Evolutionary conservation across 2,113 vertebrate genomes (phyloP), one percentile per base, ranked within the genome.

Genomic region (Macrotis lagotis): DNA sequence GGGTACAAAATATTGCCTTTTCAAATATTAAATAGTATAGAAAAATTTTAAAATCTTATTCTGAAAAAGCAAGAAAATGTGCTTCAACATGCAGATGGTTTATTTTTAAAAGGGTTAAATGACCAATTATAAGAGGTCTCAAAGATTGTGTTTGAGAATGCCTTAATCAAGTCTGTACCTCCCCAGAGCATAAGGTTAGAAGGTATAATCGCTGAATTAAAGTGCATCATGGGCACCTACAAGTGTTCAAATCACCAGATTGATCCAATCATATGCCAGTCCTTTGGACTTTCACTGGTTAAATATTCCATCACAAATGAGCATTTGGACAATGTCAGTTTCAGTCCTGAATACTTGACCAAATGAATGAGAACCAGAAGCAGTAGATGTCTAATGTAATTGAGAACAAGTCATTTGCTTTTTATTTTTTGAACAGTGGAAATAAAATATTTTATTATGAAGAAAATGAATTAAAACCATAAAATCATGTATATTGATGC

Each of bases 171-270:
- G 51, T 88, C 93, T 90, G 93, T 74, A 37, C 91, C 48, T 95
- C 93, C 92, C 51, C n/a, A 50, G 93, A 66, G 96, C 92, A 92
- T 96, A 95, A 90, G 90, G 91, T 52, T 89, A 47, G 55, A 92
- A 96, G 94, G 52, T 44, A 3, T 90, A 93, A 95, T 97, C 96
- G 91, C 44, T 49, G 96, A 96, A 96, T 94, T 93, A 89, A 97
- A 96, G 94, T 97, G 94, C 97, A 97, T 96, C 94, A 28, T 92
- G 90, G 91, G 91, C 95, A 97, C 95, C 97, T 97, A 96, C 97
- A 96, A 51, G 83, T 95, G 95, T 97, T 97, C 93, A 96, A 94
- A 97, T 59, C 96, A 25, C 47, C 44, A 93, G 50, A 91, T 83
- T 94, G 50, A 90, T 26, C 53, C 96, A 94, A 95, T 95, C 93